Evolutionary conservation across 1,140 invertebrate genomes (phyloP).

Genomic region (Agrypnia vestita): DNA sequence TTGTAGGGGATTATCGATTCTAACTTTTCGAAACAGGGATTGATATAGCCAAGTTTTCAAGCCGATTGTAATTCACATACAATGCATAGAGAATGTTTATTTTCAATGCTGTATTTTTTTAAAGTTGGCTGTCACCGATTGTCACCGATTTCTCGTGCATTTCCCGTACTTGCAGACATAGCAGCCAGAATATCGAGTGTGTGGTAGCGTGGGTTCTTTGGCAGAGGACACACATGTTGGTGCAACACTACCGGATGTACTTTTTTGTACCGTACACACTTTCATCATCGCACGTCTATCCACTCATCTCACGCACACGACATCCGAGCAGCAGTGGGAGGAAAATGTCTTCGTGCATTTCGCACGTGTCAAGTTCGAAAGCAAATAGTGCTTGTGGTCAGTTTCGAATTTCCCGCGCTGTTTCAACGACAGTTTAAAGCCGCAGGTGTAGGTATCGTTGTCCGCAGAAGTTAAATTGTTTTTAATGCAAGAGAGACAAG

Average conservation of each 20-base stretch:
- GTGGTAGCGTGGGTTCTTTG: constrained; percentile 29
- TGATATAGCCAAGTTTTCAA: too few species aligned
- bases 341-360: not conserved
- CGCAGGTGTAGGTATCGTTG: not conserved
- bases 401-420: not conserved
- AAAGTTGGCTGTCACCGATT: too few species aligned
- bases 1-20: too few species aligned
- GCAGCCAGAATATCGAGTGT: too few species aligned
- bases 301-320: not conserved
- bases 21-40: too few species aligned
- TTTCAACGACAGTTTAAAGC: too few species aligned
- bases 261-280: constrained; percentile 17
- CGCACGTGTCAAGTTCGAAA: constrained; percentile 13
- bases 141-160: too few species aligned
- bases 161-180: too few species aligned
- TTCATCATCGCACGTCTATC: constrained; percentile 21
- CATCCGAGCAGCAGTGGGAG: not conserved
- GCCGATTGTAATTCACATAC: too few species aligned
- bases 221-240: constrained; percentile 25
- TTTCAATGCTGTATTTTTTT: too few species aligned
- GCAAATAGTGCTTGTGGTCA: constrained; percentile 7
- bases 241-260: constrained; percentile 30
- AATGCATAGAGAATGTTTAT: too few species aligned
- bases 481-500: not conserved
- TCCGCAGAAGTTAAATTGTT: not conserved